Conservation (phyloP, 92 coral and sea anemone species). For the Chrysogorgia sp. region DNA sequence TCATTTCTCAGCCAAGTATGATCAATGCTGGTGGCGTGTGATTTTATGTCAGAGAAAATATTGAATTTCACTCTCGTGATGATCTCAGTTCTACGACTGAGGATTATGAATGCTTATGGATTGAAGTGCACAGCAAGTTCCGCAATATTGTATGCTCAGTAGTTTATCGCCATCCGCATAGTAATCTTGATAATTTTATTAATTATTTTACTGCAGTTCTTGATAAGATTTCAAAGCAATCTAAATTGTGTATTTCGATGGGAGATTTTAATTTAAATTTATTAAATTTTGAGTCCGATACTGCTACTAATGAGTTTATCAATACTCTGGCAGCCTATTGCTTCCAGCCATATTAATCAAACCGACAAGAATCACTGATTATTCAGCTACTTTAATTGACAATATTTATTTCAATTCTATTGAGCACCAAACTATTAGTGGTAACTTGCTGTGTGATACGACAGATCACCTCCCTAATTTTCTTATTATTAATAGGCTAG, state of each 20-base stretch:
- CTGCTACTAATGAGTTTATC: neutral
- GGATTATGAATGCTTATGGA: conserved; percentile 35
- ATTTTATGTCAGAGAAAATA: conserved; percentile 40
- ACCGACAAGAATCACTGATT: conserved; percentile 20
- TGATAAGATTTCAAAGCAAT: conserved; percentile 31
- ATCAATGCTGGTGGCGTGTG: conserved; percentile 64
- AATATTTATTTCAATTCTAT: no score
- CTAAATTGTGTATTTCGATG: neutral
- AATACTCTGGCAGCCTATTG: conserved; percentile 1
- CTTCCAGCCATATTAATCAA: conserved; percentile 14
- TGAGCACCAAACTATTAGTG: no score
- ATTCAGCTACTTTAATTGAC: conserved; percentile 24
- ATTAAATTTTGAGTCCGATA: conserved; percentile 7
- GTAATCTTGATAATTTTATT: conserved; percentile 7
- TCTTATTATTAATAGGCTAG: no score
- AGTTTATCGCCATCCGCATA: conserved; percentile 14
- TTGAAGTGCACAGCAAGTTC: neutral
- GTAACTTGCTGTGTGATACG: neutral
- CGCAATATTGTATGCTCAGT: conserved; percentile 13
- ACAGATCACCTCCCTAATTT: no score
- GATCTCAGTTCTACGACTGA: conserved; percentile 27
- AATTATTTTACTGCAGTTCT: conserved; percentile 4
- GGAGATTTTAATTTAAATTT: conserved; percentile 13
- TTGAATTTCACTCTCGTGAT: conserved; percentile 29
- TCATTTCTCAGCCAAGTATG: conserved; percentile 51